Percentiles rank a stretch among this genome's conserved stretches.
phyloP scores from a whole-genome alignment of 2,113 vertebrate genomes.

The Pterocles burchelli region DNA sequence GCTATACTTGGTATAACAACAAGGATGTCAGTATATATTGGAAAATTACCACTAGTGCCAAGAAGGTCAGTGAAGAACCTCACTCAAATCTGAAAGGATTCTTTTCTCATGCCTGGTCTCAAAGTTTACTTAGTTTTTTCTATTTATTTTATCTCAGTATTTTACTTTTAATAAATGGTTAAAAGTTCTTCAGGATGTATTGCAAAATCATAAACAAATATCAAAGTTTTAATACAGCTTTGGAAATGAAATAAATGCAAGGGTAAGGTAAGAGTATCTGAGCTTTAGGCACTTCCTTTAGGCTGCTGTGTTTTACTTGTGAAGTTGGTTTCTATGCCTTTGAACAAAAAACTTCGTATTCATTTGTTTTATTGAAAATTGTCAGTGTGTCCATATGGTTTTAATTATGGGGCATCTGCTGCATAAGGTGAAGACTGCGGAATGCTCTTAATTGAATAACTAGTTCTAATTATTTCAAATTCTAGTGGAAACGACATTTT shows the following conservation, averaged over 20 bases:
- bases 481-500: background rate
- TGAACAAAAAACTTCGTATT: background rate
- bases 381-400: background rate
- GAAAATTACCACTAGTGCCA: background rate
- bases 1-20: background rate
- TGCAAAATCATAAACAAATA: background rate
- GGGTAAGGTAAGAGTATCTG: background rate
- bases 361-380: background rate
- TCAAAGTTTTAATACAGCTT: background rate
- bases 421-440: background rate
- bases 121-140: background rate
- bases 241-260: background rate
- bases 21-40: background rate
- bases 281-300: conserved; percentile 3
- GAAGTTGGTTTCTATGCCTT: background rate
- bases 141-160: background rate
- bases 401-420: background rate
- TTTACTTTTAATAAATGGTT: background rate
- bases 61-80: background rate
- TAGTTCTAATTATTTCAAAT: background rate
- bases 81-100: background rate
- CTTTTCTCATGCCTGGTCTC: background rate
- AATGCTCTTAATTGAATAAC: background rate
- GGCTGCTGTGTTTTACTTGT: background rate
- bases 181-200: background rate